Evolutionary conservation across 2,888 invertebrate genomes (phyloP), one percentile per base, ranked within the genome.

Genomic region (Callosobruchus maculatus): DNA sequence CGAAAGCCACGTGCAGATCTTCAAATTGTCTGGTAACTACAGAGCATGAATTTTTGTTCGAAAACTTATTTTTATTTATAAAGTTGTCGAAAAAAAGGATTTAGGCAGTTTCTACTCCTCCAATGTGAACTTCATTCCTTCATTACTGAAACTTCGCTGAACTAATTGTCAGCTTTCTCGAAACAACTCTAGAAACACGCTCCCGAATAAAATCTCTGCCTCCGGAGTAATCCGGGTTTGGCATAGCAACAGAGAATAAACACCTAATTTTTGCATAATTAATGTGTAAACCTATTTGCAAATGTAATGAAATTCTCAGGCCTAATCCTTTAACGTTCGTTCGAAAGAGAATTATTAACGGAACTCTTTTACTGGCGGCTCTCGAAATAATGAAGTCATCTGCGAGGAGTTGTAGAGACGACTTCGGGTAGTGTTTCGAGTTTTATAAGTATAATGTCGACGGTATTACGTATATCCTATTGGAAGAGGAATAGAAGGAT

Each of bases 231-330:
- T 77, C 78, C 74, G 69, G 74, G 70, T 71, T 70, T 49, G 70
- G 70, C 68, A 74, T 78, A 78, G 77, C 78, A 78, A 77, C 77
- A 80, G 76, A 76, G 75, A 78, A 79, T 79, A 80, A 79, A 81
- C 78, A 81, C 75, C 77, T 78, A 78, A 79, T 79, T 79, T 79
- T 77, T 80, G 79, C 75, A 81, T 80, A 78, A 80, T 80, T 80
- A 80, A 81, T 78, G 75, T 73, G 77, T 74, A 76, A 75, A 78
- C 77, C 78, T 78, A 78, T 78, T 79, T 78, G 77, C 77, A 78
- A 77, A 77, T 70, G 78, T 77, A 78, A 79, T 80, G 80, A 78
- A 77, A 78, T 79, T 78, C 74, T 74, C 75, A 77, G 20, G 22
- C 77, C 77, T 78, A 78, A 80, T 80, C 78, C 76, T 66, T 20